Evolutionary conservation across 2,888 invertebrate species (phyloP), one percentile per base, ranked within the genome.

Genomic region (Drosophila fungiperda): DNA sequence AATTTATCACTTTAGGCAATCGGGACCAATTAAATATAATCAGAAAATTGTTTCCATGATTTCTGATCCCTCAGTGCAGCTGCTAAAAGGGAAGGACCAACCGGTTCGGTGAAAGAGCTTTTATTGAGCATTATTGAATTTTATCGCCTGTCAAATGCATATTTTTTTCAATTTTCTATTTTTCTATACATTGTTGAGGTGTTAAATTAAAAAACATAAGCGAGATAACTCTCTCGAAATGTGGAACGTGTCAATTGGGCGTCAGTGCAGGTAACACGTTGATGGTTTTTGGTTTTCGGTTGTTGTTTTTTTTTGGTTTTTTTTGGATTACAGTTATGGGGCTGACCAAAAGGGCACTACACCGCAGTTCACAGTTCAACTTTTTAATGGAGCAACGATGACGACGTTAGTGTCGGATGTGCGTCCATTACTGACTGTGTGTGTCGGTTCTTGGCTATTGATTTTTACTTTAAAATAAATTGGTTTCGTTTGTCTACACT

Each of bases 401-500:
- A 55, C 38, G 38, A 40, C 58, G 55, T 71, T 80, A 73, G 75
- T 73, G 60, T 58, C 23, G 33, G n/a, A 53, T 58, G 60, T 53
- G 60, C 61, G 67, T 49, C 55, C 55, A 64, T 48, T 66, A 55
- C 40, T 11, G 40, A 58, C 36, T 36, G 53, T 38, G n/a, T 54
- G 55, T 62, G 52, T 45, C 36, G 67, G 40, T 63, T 71, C 70
- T 77, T 83, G 76, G 66, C 84, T 89, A 87, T 87, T 87, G 87
- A 87, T 87, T 87, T 87, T 89, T 80, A 89, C 89, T 89, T 82
- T 77, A 74, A 87, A 89, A 87, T 89, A 87, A 87, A 87, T 87
- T 89, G 87, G 87, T 89, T 87, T 87, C 89, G 89, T 87, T 87
- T 89, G 84, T 88, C 88, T 76, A 83, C 69, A 60, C 42, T 67